A percentile compares a stretch with the other conserved stretches of the same genome.
Evolutionary conservation across 2,113 vertebrate genomes (phyloP).

Genomic region (Myotis lucifugus): DNA sequence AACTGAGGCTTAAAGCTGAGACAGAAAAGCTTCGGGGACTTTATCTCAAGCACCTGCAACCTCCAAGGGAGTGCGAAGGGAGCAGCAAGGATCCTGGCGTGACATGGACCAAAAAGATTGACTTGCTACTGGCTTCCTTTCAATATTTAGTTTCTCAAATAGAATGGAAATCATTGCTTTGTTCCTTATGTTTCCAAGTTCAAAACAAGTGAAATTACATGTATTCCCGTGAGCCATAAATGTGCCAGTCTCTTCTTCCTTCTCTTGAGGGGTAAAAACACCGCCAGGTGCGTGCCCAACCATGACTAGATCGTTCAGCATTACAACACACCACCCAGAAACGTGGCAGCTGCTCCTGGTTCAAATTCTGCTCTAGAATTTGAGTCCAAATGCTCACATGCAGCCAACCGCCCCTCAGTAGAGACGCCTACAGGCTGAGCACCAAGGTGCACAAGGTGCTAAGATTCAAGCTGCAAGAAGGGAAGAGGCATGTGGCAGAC

Average conservation of each 20-base stretch:
- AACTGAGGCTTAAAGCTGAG: neutral
- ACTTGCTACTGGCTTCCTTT: neutral
- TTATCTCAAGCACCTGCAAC: neutral
- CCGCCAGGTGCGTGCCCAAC: neutral
- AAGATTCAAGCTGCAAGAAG: neutral
- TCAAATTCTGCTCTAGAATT: neutral
- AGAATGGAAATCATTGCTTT: neutral
- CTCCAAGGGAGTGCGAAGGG: rapidly evolving
- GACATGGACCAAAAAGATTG: neutral
- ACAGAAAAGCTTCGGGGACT: neutral
- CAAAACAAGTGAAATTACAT: neutral
- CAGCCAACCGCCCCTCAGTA: neutral
- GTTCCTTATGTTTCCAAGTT: neutral
- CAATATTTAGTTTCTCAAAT: neutral
- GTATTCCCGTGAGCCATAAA: neutral
- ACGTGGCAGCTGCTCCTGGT: neutral
- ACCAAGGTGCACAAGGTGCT: neutral
- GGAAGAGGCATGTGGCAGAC: too few species aligned
- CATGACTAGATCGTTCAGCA: neutral
- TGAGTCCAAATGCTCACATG: neutral
- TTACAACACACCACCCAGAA: neutral
- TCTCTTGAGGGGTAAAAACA: neutral
- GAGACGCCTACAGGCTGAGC: neutral
- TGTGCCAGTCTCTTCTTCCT: neutral
- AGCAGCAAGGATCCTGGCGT: neutral